phyloP scores from a whole-genome alignment of 35 echinoderm and acorn worm species.

The Stichopus chloronotus region DNA sequence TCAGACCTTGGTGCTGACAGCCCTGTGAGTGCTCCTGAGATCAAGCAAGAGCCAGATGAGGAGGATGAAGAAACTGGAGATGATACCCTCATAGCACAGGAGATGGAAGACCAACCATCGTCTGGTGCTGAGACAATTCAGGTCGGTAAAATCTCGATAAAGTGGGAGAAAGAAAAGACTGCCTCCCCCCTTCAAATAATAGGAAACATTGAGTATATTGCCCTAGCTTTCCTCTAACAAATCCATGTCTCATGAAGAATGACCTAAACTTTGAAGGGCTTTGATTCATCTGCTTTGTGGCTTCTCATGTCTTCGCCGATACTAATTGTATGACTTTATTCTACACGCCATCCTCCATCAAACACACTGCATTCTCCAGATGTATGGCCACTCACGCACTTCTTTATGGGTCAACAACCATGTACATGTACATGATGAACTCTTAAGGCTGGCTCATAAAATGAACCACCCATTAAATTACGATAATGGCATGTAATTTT shows the following conservation, averaged over 20 bases:
- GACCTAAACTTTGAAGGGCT: background rate
- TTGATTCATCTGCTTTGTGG: background rate
- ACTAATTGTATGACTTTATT: too few species aligned
- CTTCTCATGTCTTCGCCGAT: background rate
- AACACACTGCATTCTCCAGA: too few species aligned
- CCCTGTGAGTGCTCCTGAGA: conserved; percentile 59
- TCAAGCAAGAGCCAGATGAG: conserved; percentile 74
- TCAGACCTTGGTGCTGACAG: conserved; percentile 59
- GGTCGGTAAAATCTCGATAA: background rate
- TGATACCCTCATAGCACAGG: background rate
- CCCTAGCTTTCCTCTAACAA: background rate
- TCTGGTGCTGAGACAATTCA: background rate
- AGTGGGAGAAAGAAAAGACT: background rate
- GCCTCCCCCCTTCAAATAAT: background rate
- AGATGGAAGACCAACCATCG: background rate
- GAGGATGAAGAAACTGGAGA: conserved; percentile 73
- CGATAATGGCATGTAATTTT: too few species aligned
- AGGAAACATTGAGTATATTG: background rate
- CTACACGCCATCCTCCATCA: too few species aligned
- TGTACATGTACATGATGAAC: too few species aligned
- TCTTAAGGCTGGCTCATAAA: too few species aligned
- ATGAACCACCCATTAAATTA: too few species aligned
- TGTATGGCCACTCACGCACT: too few species aligned
- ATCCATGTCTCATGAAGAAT: background rate
- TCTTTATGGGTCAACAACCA: too few species aligned